Base-by-base conservation (phyloP, 2,888 invertebrate genomes). In the Noctua janthe region DNA sequence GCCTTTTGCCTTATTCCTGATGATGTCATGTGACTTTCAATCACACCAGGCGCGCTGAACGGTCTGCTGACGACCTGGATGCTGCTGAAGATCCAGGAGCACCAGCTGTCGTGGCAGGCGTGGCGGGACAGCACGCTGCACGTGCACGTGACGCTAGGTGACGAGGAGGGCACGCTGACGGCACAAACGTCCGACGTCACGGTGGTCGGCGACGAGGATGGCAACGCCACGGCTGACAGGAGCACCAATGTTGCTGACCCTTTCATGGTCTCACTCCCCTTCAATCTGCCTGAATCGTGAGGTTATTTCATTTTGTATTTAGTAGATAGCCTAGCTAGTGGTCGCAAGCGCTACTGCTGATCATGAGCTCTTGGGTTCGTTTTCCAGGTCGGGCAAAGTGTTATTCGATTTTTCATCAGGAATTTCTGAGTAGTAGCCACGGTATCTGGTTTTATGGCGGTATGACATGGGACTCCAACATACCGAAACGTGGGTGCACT, bases 61-160 rank as follows among this genome's bases (percentile, higher is more conserved):
- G 97, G 97, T 0, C 92, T 97, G 83, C 93, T 97, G 81, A 97
- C 97, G 2, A 97, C 97, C 64, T 97, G 97, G 97, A 95, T 96
- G 94, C 94, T 97, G 91, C 94, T 97, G 64, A 97, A 96, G 94
- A 93, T 97, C 87, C 97, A 97, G 90, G 97, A 97, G 93, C 97
- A 97, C 93, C 97, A 96, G 94, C 70, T 93, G 90, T 95, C 97
- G 87, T 97, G 97, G 97, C 96, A 94, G 88, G 92, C 95, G 87
- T 97, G 97, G 97, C 95, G 97, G 54, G 96, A 95, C 94, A 93
- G 94, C 92, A 95, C 96, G 74, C 94, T 96, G 90, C 96, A 95
- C 93, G 96, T 97, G 91, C 96, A 92, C 92, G 96, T 97, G 84
- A 89, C 94, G 62, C 94, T 97, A 78, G 91, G 87, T 5, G 94